Evolutionary conservation across 2,888 invertebrate genomes (phyloP).

Genomic region (Phengaris arion): DNA sequence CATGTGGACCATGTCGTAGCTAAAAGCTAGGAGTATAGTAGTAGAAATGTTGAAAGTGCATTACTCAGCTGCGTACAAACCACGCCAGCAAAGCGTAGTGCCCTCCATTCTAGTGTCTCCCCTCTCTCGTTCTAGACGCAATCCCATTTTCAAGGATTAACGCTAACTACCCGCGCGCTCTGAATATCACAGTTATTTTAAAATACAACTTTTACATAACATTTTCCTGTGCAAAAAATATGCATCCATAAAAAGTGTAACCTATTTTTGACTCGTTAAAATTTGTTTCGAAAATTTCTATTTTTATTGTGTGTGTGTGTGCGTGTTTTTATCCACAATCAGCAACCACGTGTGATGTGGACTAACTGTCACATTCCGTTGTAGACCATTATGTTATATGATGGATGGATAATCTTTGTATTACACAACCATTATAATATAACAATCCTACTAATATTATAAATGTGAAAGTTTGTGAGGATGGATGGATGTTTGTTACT

Average conservation of each 20-base stretch:
- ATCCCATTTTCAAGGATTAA: conserved; percentile 40
- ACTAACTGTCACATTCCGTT: no score
- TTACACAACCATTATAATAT: no score
- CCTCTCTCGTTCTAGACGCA: conserved; percentile 37
- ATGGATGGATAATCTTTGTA: no score
- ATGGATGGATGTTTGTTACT: no score
- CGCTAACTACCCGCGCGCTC: conserved; percentile 38
- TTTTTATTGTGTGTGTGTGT: neutral
- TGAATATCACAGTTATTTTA: conserved; percentile 39
- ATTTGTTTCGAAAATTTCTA: neutral
- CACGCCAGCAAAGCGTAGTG: conserved; percentile 51
- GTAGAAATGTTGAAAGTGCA: conserved; percentile 39
- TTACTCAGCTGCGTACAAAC: conserved; percentile 48
- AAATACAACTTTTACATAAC: conserved; percentile 34
- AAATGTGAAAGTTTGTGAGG: no score
- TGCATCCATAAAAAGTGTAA: conserved; percentile 13
- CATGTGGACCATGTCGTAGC: neutral
- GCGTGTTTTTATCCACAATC: neutral
- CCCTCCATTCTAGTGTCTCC: conserved; percentile 55
- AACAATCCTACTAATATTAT: no score
- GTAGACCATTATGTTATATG: no score
- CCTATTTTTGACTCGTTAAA: neutral
- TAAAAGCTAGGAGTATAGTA: neutral
- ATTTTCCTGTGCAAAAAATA: conserved; percentile 32
- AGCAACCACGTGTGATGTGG: no score